Base-by-base conservation (phyloP, 2,888 invertebrate species). In the Trisateles emortualis region DNA sequence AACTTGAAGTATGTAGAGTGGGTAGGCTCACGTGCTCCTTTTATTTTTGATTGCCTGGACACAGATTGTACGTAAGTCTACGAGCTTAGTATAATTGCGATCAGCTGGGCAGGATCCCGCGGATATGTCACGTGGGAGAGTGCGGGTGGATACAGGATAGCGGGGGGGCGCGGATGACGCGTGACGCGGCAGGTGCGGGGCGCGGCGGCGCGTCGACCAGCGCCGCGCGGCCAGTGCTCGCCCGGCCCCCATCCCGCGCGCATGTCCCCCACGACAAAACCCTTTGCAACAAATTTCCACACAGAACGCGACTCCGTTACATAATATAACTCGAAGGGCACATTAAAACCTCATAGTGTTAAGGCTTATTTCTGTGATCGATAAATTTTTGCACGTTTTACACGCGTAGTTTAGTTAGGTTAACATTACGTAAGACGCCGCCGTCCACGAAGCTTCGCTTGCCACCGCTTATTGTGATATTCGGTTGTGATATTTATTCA, bases 391-490 rank as follows among this genome's bases (percentile, higher is more conserved):
- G 91, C 90, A 91, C 88, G 79, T 85, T 91, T 87, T 91, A 88
- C 84, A 89, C 78, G 79, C 78, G 75, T 89, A 87, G 84, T 78
- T 26, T 26, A 14, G 33, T 14, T 87, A 87, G 83, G 83, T 87
- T 88, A 88, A 79, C 76, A 81, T 91, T 92, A 92, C 90, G 86
- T 92, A 92, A 91, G 88, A 83, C 84, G 86, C 90, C 88, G 88
- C 91, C 92, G 92, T 92, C 92, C 92, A 92, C 88, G 75, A 87
- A 92, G 91, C 90, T 91, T 91, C 82, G 92, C 92, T 91, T 89
- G 90, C 89, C 87, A 88, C 86, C 75, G 90, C 91, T 89, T 87
- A 78, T 86, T 92, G 92, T 92, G 92, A 92, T 92, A 92, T 85
- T 87, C 85, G 92, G 92, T 92, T 92, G 92, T 92, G 92, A 92